These are phyloP conservation scores for Prionailurus bengalensis DNA, from an alignment of 2,113 vertebrate genomes.

Conservation along the genomic window DNA sequence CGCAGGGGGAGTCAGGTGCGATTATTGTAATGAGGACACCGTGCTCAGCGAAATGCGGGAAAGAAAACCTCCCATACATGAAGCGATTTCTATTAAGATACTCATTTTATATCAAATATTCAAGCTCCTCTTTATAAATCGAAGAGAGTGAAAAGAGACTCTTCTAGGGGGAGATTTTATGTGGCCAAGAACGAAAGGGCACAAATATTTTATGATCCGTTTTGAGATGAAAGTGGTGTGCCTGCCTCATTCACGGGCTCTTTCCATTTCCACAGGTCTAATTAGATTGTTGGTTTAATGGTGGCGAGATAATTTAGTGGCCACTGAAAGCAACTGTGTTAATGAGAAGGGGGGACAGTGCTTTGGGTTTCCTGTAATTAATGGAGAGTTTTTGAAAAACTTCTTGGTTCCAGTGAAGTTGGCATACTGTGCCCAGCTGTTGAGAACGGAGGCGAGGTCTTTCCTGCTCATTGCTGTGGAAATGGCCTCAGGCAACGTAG, in stretches of 20 bases:
- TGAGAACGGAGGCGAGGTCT: slow-evolving; percentile 56
- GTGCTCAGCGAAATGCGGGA: slow-evolving; percentile 30
- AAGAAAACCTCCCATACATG: slow-evolving; percentile 73
- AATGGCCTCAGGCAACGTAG: slow-evolving; percentile 70
- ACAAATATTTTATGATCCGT: slow-evolving; percentile 85
- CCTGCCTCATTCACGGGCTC: slow-evolving; percentile 73
- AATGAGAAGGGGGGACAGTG: slow-evolving; percentile 92
- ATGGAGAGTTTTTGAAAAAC: slow-evolving; percentile 89
- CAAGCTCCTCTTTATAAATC: slow-evolving; percentile 71
- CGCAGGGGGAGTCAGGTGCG: slow-evolving; percentile 67
- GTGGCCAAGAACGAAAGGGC: slow-evolving; percentile 62
- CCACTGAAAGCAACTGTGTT: slow-evolving; percentile 89
- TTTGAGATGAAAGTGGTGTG: slow-evolving; percentile 84
- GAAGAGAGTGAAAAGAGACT: slow-evolving; percentile 67
- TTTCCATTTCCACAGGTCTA: slow-evolving; percentile 84
- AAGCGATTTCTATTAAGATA: slow-evolving; percentile 76
- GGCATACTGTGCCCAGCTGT: slow-evolving; percentile 90
- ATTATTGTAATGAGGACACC: slow-evolving; percentile 79
- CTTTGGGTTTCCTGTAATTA: slow-evolving; percentile 92
- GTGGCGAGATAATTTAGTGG: slow-evolving; percentile 91
- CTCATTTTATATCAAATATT: slow-evolving; percentile 79
- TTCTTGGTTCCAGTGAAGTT: slow-evolving; percentile 87
- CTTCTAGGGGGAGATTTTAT: slow-evolving; percentile 76
- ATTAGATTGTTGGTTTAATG: slow-evolving; percentile 90
- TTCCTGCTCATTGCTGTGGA: slow-evolving; percentile 58